These are phyloP conservation scores for Burhinus bistriatus DNA, from an alignment of 2,113 vertebrate species.

Conservation along the genomic window DNA sequence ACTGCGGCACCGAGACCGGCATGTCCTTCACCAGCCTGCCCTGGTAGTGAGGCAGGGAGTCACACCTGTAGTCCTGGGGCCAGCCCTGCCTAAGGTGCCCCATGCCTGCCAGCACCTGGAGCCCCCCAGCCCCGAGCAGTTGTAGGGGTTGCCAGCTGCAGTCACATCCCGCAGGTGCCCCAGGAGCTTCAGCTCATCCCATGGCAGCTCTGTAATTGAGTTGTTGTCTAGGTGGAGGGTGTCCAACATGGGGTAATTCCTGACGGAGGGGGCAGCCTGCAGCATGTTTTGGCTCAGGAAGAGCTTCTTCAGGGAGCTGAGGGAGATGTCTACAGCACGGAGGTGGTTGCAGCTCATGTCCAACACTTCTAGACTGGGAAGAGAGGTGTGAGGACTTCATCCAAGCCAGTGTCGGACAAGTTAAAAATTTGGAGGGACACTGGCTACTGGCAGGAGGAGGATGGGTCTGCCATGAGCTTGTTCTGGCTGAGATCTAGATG, in stretches of 20 bases:
- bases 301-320: constrained; percentile 40
- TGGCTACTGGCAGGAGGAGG: constrained; percentile 65
- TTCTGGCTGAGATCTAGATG: constrained; percentile 74
- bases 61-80: constrained; percentile 52
- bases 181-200: background rate
- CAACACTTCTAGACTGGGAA: constrained; percentile 43
- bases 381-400: constrained; percentile 50
- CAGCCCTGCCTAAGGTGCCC: constrained; percentile 31
- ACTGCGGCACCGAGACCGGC: background rate
- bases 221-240: constrained; percentile 67
- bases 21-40: background rate
- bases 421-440: constrained; percentile 40
- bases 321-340: background rate
- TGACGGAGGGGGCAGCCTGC: background rate
- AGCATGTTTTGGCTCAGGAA: constrained; percentile 66
- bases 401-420: constrained; percentile 57
- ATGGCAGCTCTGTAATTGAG: background rate
- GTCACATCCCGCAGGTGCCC: background rate
- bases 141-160: constrained; percentile 26
- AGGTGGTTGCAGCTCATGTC: constrained; percentile 72
- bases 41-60: background rate
- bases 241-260: constrained; percentile 36
- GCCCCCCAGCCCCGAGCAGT: constrained; percentile 15
- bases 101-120: background rate
- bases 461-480: background rate